Percentiles rank a stretch among this genome's conserved stretches.
phyloP scores from a whole-genome alignment of 2,888 invertebrate species.

The Diplazon laetatorius region DNA sequence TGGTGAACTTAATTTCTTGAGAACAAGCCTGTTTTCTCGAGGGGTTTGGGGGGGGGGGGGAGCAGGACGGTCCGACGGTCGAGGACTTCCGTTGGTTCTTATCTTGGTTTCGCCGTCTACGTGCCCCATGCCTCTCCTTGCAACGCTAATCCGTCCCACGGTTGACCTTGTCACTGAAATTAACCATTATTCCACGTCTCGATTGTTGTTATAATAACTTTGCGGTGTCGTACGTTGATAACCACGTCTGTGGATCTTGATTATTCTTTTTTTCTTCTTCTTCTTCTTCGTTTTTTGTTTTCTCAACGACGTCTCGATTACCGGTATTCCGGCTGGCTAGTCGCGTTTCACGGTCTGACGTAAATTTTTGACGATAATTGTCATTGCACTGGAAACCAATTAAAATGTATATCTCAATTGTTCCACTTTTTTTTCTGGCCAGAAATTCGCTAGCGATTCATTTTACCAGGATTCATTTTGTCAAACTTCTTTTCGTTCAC shows the following conservation, averaged over 20 bases:
- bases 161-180: slow-evolving; percentile 60
- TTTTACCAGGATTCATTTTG: too few relatives aligned
- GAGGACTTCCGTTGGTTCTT: slow-evolving; percentile 55
- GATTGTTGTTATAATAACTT: slow-evolving; percentile 23
- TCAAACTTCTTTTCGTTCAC: too few relatives aligned
- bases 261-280: too few relatives aligned
- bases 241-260: slow-evolving; percentile 34
- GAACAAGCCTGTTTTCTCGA: slow-evolving; percentile 30
- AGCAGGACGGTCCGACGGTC: slow-evolving; percentile 28
- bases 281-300: too few relatives aligned
- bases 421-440: background rate
- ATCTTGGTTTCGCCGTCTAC: slow-evolving; percentile 43
- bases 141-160: slow-evolving; percentile 25
- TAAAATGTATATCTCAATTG: too few relatives aligned
- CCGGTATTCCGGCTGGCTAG: slow-evolving; percentile 25
- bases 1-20: slow-evolving; percentile 14
- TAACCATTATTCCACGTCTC: slow-evolving; percentile 27
- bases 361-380: slow-evolving; percentile 9
- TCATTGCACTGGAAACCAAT: slow-evolving; percentile 9
- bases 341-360: background rate
- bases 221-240: slow-evolving; percentile 31
- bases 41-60: too few relatives aligned
- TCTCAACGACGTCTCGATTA: slow-evolving; percentile 42
- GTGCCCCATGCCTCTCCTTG: background rate
- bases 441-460: too few relatives aligned